Evolutionary conservation across 2,888 invertebrate species (phyloP), one percentile per base, ranked within the genome.

Genomic region (Periphyllus acericola): DNA sequence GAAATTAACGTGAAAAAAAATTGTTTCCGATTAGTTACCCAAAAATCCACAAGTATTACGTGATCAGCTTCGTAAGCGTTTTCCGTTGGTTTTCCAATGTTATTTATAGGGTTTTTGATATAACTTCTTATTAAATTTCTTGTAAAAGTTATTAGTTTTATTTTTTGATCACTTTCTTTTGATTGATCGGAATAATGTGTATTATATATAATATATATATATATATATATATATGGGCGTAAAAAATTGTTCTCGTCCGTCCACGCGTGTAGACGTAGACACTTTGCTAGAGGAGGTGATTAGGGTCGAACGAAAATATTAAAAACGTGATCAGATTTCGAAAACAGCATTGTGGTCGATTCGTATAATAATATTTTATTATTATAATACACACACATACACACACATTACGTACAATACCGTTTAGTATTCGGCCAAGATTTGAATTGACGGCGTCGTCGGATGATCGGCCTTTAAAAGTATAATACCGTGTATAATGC

Each of bases 251-350:
- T 82, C 36, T 71, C 81, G 21, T 9, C 21, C 21, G 81, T 82
- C 14, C 46, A 14, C 46, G 71, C 21, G 25, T n/a, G 6, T 46
- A n/a, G 52, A n/a, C 40, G 14, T n/a, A 29, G 19, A 46, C 40
- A 29, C 8, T 55, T 60, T 32, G 11, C 14, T 14, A 14, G 66
- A 17, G 40, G 40, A 14, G 46, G 81, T 82, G 81, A 82, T 82
- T 82, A 82, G 81, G 81, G 34, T 29, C 34, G 68, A 46, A 34
- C 71, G 71, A 55, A 86, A 80, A 87, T 87, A 86, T 87, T 80
- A 87, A 87, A 80, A 87, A 87, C 86, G 86, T 87, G 86, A 87
- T 87, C 74, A 36, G 86, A 81, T 79, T 86, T 72, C 55, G 72
- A 29, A 40, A 83, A 75, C 60, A 29, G 11, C 36, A 55, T 36